Base-by-base conservation (phyloP, 2,797 vertebrate genomes). In the Melanotaenia nigrans region DNA sequence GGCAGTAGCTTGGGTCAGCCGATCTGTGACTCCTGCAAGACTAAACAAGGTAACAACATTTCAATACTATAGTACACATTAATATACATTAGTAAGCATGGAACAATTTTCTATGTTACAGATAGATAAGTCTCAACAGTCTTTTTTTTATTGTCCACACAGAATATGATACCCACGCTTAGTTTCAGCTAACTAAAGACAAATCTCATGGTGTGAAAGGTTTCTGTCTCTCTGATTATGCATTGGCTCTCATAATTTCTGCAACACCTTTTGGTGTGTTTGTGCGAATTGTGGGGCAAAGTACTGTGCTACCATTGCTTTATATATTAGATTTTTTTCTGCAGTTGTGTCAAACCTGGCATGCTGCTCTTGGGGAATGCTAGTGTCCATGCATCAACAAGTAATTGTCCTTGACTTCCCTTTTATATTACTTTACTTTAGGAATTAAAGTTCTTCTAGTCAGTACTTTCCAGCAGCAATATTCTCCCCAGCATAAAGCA, bases 271-370 rank as follows among this genome's bases (percentile, higher is more conserved):
- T 69, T 73, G 83, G 80, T 72, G 65, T 57, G 74, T 84, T 72
- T 82, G 78, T 87, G 75, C 70, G 73, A 82, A 69, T 71, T 24
- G 42, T 33, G 69, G 61, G 74, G 92, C 90, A 91, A 90, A 88
- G 87, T 69, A 87, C 89, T 92, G 90, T 92, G 30, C 66, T 58
- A 55, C 70, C 57, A 64, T 72, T 71, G 62, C 80, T 66, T 62
- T 81, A 76, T 84, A 78, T 87, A 45, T 5, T 20, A 2, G 14
- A 84, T 79, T 71, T 77, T 70, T 84, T 79, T 77, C 72, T 78
- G 82, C 81, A 77, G 69, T 75, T 53, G 71, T 81, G 86, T 81
- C 82, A 88, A 85, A 84, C 72, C 82, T 81, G 82, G 76, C 83
- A 79, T 69, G 75, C 81, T 83, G 65, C 72, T 74, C 40, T 68